Conservation (phyloP, 2,888 invertebrate genomes). For the Mactromeris polynyma region DNA sequence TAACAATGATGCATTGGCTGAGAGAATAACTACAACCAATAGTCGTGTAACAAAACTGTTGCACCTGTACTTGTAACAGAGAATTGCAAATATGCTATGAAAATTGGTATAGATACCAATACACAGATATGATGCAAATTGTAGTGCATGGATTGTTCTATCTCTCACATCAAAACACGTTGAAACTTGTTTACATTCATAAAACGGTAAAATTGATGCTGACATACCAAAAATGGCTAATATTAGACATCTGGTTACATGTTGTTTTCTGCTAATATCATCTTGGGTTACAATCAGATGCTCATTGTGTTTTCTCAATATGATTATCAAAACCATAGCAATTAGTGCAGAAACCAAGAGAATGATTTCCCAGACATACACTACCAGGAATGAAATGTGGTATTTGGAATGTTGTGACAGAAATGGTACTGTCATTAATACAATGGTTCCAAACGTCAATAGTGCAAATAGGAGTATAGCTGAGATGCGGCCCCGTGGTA, state of each 20-base stretch:
- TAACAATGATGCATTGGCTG: slow-evolving; percentile 3
- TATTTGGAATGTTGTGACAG: neutral
- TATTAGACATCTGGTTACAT: neutral
- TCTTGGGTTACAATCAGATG: neutral
- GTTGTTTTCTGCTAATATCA: neutral
- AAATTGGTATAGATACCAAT: neutral
- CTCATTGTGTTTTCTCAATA: neutral
- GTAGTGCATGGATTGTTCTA: neutral
- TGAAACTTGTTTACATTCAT: neutral
- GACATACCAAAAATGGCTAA: neutral
- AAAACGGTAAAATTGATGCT: slow-evolving; percentile 19
- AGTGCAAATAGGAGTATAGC: neutral
- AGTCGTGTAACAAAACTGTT: neutral
- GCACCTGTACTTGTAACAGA: neutral
- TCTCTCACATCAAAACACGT: neutral
- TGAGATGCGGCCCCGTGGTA: neutral
- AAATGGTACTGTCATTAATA: slow-evolving; percentile 1
- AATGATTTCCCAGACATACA: neutral
- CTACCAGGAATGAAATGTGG: neutral
- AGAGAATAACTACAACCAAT: neutral
- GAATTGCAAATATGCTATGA: neutral
- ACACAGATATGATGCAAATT: neutral
- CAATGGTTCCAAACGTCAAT: neutral
- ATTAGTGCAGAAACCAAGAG: neutral
- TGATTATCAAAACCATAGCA: neutral